Evolutionary conservation across 2,888 invertebrate species (phyloP), one percentile per base, ranked within the genome.

Genomic region (Oconnorella tubifera): DNA sequence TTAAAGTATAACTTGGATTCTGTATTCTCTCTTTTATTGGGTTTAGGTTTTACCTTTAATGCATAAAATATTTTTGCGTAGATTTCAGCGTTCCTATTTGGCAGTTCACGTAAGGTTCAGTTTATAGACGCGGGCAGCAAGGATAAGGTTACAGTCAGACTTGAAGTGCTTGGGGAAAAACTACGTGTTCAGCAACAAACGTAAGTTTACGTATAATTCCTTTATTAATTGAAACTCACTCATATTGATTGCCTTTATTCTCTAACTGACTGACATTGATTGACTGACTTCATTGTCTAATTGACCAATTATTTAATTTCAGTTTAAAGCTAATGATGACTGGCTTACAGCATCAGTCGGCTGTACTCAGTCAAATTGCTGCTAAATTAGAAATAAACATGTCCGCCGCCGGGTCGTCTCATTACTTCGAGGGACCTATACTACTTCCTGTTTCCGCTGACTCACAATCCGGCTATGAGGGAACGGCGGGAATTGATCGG

Each of bases 61-160:
- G n/a, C n/a, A n/a, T n/a, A n/a, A n/a, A n/a, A n/a, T n/a, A n/a
- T n/a, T n/a, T n/a, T n/a, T n/a, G n/a, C n/a, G 10, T 65, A 72
- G 72, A 29, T 70, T 6, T 64, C 55, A 32, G 51, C 67, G 33
- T 57, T 57, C 31, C 19, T 68, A 14, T 59, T 70, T 10, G 70
- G 73, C 6, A 67, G 62, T 32, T 33, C 62, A 2, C 31, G 62
- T 1, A 72, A 62, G 56, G 64, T 71, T 1, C 72, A 72, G 66
- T 73, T 73, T 62, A 73, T 73, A 4, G 62, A 66, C 28, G 65
- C 56, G 4, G 72, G 69, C 25, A 56, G 64, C 25, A 69, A 65
- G 53, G 73, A 73, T 63, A 65, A 62, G 33, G 53, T 62, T 27
- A 59, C 61, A 6, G 56, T 63, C 19, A 51, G 56, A 19, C 50